These are phyloP conservation scores for Clusia tigrina DNA, from an alignment of 2,888 invertebrate species.

Conservation along the genomic window DNA sequence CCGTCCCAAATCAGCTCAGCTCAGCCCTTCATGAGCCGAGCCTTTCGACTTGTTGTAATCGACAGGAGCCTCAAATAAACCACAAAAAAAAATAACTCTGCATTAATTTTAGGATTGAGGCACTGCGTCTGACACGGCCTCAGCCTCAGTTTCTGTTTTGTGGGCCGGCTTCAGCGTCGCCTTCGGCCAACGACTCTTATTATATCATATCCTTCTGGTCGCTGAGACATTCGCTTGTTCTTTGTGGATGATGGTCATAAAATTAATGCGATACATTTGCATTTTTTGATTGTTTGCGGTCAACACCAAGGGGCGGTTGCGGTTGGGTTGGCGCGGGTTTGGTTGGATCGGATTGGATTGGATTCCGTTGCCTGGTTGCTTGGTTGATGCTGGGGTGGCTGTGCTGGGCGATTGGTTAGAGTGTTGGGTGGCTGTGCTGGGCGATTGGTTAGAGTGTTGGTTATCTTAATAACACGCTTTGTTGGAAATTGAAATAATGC, in stretches of 20 bases:
- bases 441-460: not conserved
- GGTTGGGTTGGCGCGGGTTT: too few species aligned
- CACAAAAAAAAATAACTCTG: constrained; percentile 47
- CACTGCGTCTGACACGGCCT: too few species aligned
- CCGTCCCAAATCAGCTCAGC: too few species aligned
- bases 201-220: constrained; percentile 15
- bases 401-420: too few species aligned
- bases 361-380: too few species aligned
- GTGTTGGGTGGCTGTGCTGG: too few species aligned
- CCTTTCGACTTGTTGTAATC: constrained; percentile 23
- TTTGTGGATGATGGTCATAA: constrained; percentile 43
- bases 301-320: constrained; percentile 46
- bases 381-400: too few species aligned
- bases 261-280: constrained; percentile 61
- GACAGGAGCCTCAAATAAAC: constrained; percentile 44
- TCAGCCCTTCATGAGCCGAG: too few species aligned
- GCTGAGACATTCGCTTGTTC: constrained; percentile 34
- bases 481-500: constrained; percentile 58
- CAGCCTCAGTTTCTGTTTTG: too few species aligned
- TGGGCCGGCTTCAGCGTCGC: not conserved
- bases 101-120: constrained; percentile 45
- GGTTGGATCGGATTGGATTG: too few species aligned
- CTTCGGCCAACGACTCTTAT: not conserved
- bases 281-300: constrained; percentile 60
- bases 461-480: constrained; percentile 14